These are phyloP conservation scores for Pomatostomus ruficeps DNA, from an alignment of 2,113 vertebrate species.

Conservation along the genomic window DNA sequence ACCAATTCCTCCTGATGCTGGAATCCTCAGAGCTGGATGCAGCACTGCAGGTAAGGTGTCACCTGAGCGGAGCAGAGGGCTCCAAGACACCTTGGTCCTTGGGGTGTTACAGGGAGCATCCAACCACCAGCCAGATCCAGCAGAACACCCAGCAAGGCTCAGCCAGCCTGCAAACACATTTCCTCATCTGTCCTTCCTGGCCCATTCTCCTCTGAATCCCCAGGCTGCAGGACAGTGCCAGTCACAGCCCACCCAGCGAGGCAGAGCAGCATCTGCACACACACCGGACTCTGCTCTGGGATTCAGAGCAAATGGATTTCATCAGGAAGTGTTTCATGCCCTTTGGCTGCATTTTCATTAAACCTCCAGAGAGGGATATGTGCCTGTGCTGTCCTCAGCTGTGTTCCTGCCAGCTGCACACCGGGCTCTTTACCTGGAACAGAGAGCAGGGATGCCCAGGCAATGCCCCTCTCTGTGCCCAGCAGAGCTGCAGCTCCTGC, in stretches of 20 bases:
- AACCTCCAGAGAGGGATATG: background rate
- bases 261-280: background rate
- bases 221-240: background rate
- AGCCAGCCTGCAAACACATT: fast-evolving
- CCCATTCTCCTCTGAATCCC: background rate
- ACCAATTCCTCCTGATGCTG: background rate
- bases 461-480: fast-evolving
- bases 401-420: background rate
- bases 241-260: background rate
- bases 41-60: background rate
- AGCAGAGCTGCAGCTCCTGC: background rate
- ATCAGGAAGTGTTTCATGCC: background rate
- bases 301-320: background rate
- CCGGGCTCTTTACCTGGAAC: background rate
- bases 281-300: background rate
- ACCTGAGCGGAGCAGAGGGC: background rate
- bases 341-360: background rate
- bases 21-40: background rate
- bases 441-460: background rate
- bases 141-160: background rate
- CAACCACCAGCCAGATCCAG: background rate
- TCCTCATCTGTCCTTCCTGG: background rate
- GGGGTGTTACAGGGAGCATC: background rate
- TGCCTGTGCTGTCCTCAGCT: background rate
- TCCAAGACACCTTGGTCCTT: background rate